Conservation (phyloP, 2,888 invertebrate genomes). For the Himalopsyche anomala region DNA sequence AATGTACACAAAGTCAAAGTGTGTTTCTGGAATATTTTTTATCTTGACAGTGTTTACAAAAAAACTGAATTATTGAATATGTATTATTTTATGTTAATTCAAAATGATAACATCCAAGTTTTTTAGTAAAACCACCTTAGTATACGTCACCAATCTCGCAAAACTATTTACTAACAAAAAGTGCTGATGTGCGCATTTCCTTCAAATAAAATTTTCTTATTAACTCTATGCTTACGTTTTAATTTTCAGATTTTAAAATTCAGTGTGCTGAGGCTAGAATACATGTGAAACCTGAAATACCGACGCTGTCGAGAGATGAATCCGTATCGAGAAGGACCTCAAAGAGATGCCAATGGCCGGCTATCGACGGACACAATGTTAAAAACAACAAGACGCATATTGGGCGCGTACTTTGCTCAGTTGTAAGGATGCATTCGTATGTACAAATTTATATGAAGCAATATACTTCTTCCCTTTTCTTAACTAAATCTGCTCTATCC, state of each 20-base stretch:
- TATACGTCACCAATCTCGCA: no score
- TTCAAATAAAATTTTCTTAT: no score
- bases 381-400: conserved; percentile 29
- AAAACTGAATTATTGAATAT: no score
- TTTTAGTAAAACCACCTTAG: no score
- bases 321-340: background rate
- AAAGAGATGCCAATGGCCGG: conserved; percentile 9
- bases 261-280: background rate
- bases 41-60: no score
- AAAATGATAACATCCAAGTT: no score
- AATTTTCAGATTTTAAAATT: background rate
- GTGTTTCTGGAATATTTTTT: no score
- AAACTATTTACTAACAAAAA: no score
- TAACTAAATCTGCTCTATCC: no score
- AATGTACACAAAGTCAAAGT: no score
- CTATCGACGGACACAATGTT: background rate
- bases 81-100: no score
- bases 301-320: background rate
- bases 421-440: conserved; percentile 41
- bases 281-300: conserved; percentile 19
- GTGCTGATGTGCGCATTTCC: no score
- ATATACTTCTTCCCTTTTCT: background rate
- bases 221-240: background rate
- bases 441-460: background rate
- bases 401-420: conserved; percentile 9